These are phyloP conservation scores for Nipponacmea schrenckii DNA, from an alignment of 2,888 invertebrate species.

Conservation along the genomic window DNA sequence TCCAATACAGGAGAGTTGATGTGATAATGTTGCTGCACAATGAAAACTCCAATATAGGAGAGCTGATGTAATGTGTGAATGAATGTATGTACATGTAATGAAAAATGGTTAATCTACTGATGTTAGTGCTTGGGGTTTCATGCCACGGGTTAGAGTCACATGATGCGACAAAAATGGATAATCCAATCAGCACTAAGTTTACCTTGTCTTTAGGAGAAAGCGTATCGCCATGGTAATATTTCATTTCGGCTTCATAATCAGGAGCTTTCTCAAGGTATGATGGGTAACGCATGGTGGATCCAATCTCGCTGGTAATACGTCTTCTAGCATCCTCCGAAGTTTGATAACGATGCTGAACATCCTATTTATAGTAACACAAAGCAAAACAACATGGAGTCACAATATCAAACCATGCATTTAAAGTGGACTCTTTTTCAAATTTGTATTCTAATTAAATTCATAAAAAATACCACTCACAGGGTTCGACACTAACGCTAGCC, in stretches of 20 bases:
- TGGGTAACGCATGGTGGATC: slow-evolving; percentile 57
- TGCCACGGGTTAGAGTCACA: neutral
- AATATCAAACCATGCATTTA: slow-evolving; percentile 10
- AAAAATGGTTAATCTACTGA: neutral
- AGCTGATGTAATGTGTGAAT: too few relatives aligned
- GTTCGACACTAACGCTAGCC: too few relatives aligned
- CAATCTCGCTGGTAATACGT: slow-evolving; percentile 52
- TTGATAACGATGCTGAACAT: slow-evolving; percentile 43
- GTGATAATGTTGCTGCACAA: too few relatives aligned
- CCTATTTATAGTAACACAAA: slow-evolving; percentile 40
- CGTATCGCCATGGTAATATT: slow-evolving; percentile 59
- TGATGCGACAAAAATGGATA: neutral
- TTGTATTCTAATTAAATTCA: neutral
- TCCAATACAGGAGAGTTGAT: too few relatives aligned
- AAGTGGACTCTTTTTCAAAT: neutral
- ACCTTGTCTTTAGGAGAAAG: slow-evolving; percentile 47
- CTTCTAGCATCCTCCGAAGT: slow-evolving; percentile 41
- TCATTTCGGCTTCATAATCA: slow-evolving; percentile 62
- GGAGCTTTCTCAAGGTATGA: slow-evolving; percentile 59
- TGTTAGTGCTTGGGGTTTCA: neutral
- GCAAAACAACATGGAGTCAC: slow-evolving; percentile 21
- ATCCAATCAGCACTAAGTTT: slow-evolving; percentile 20
- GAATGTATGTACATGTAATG: too few relatives aligned
- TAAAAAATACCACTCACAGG: neutral
- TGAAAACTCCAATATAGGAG: too few relatives aligned